phyloP scores from a whole-genome alignment of 64 coral and sea anemone genomes.

The Platygyra sinensis region DNA sequence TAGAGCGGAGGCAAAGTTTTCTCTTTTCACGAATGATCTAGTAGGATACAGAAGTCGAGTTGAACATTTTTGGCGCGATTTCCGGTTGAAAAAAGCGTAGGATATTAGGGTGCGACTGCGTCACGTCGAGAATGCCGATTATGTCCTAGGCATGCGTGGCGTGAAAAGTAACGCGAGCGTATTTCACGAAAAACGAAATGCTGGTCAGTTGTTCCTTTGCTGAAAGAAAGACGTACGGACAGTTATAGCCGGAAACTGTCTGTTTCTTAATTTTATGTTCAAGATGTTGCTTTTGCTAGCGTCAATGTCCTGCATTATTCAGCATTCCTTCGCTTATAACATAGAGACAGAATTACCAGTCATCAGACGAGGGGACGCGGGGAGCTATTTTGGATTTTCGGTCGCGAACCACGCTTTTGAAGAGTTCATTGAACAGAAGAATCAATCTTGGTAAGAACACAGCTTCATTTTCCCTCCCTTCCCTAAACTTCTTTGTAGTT shows the following conservation, averaged over 20 bases:
- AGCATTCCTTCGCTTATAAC: slow-evolving; percentile 45
- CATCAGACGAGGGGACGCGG: slow-evolving; percentile 41
- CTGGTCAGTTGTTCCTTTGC: not conserved
- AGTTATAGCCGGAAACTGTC: not conserved
- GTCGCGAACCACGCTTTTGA: slow-evolving; percentile 34
- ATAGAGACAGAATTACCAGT: slow-evolving; percentile 59
- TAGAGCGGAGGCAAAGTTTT: not conserved
- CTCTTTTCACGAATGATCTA: not conserved
- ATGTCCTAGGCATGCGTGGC: slow-evolving; percentile 32
- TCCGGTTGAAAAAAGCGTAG: not conserved
- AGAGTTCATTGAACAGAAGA: not conserved
- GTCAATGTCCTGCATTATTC: slow-evolving; percentile 25
- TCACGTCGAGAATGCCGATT: slow-evolving; percentile 38
- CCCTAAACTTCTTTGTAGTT: not conserved
- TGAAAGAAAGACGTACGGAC: not conserved
- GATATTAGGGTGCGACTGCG: not conserved
- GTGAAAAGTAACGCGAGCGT: slow-evolving; percentile 29
- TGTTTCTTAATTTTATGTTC: slow-evolving; percentile 29
- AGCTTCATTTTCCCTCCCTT: not conserved
- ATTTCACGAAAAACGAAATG: not conserved
- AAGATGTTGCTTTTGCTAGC: slow-evolving; percentile 53
- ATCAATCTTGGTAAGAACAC: slow-evolving; percentile 1
- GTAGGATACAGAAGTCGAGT: not conserved
- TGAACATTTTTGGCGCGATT: not conserved
- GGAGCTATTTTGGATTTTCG: slow-evolving; percentile 74